These are phyloP conservation scores for Brachypalpus laphriformis DNA, from an alignment of 2,888 invertebrate species.

Conservation along the genomic window DNA sequence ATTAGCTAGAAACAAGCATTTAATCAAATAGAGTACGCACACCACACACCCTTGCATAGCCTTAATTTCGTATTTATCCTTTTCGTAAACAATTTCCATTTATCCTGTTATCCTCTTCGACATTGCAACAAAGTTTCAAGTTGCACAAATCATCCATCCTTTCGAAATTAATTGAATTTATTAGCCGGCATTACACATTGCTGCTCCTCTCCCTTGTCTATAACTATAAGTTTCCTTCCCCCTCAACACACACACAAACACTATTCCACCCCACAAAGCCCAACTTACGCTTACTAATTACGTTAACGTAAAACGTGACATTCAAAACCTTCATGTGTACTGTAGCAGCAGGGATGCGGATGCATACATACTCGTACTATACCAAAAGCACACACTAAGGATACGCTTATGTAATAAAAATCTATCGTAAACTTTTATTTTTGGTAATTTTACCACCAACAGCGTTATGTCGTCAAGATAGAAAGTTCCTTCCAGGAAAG, in stretches of 20 bases:
- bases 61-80: not conserved
- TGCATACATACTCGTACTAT: too few relatives aligned
- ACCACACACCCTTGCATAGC: not conserved
- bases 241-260: not conserved
- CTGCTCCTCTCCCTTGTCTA: not conserved
- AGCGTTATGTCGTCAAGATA: not conserved
- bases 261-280: not conserved
- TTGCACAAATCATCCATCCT: conserved; percentile 40
- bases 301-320: conserved; percentile 70
- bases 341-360: conserved; percentile 14
- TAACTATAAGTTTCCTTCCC: conserved; percentile 12
- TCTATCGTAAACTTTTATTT: conserved; percentile 63
- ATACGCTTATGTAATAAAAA: conserved; percentile 58
- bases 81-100: not conserved
- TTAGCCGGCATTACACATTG: conserved; percentile 43
- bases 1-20: conserved; percentile 37
- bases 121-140: conserved; percentile 43
- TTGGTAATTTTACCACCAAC: conserved; percentile 57
- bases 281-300: conserved; percentile 60
- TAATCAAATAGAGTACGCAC: conserved; percentile 28
- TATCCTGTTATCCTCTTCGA: not conserved
- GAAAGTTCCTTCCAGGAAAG: conserved; percentile 4
- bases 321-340: conserved; percentile 55
- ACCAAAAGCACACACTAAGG: not conserved
- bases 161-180: conserved; percentile 65